A percentile compares a stretch with the other conserved stretches of the same genome.
Conservation (phyloP, 2,888 invertebrate genomes). For the Epirrita christyi region DNA sequence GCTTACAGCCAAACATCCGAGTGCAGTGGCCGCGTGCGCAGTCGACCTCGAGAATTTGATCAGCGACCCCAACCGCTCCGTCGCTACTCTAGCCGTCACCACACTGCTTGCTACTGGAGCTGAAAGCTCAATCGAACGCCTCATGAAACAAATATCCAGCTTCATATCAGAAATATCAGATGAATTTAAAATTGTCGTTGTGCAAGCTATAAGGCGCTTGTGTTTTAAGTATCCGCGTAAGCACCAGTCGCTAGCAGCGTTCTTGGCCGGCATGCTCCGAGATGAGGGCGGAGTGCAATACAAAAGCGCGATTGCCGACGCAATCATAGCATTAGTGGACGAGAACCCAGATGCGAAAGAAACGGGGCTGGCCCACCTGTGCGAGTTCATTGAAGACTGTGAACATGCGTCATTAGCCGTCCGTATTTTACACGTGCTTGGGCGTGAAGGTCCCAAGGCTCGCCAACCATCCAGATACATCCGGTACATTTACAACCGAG, state of each 20-base stretch:
- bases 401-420: slow-evolving; percentile 99
- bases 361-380: slow-evolving; percentile 97
- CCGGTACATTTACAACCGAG: slow-evolving; percentile 93
- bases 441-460: slow-evolving; percentile 98
- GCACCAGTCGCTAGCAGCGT: slow-evolving; percentile 97
- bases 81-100: slow-evolving; percentile 99
- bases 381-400: slow-evolving; percentile 99
- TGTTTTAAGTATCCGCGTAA: slow-evolving; percentile 99
- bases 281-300: slow-evolving; percentile 99
- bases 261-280: slow-evolving; percentile 97
- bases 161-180: slow-evolving; percentile 99
- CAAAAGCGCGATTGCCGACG: slow-evolving; percentile 99
- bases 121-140: slow-evolving; percentile 97
- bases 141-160: slow-evolving; percentile 99
- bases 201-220: slow-evolving; percentile 94
- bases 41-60: slow-evolving; percentile 99
- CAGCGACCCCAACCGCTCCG: slow-evolving; percentile 98
- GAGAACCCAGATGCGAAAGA: slow-evolving; percentile 99
- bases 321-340: slow-evolving; percentile 98
- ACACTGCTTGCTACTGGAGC: slow-evolving; percentile 99
- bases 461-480: slow-evolving; percentile 95
- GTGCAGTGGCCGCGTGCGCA: slow-evolving; percentile 98
- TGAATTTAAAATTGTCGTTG: slow-evolving; percentile 99
- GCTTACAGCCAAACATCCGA: slow-evolving; percentile 97
- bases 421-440: slow-evolving; percentile 96